phyloP scores from a whole-genome alignment of 2,888 invertebrate genomes.

The Lycia hirtaria region DNA sequence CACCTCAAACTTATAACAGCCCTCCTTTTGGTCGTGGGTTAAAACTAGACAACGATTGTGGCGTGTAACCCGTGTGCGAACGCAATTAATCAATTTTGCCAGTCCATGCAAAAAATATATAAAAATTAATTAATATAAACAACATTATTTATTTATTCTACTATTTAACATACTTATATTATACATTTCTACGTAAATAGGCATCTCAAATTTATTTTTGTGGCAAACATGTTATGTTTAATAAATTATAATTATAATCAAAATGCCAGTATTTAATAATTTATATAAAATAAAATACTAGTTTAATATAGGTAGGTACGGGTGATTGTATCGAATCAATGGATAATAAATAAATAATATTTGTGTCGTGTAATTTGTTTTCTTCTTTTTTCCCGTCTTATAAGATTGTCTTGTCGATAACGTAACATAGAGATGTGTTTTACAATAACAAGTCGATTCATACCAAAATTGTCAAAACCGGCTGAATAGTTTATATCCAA shows the following conservation, averaged over 20 bases:
- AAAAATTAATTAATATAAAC: no score
- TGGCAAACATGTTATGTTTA: constrained; percentile 1
- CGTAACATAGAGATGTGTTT: not conserved
- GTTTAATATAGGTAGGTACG: constrained; percentile 47
- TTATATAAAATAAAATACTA: constrained; percentile 22
- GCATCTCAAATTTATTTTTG: not conserved
- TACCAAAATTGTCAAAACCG: no score
- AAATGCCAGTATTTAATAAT: constrained; percentile 36
- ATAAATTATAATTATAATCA: not conserved
- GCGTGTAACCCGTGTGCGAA: no score
- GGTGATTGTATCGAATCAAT: constrained; percentile 59
- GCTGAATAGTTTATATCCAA: no score
- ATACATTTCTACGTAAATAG: not conserved
- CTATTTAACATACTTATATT: no score
- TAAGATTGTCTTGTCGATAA: not conserved
- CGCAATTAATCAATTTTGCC: no score
- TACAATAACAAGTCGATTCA: no score
- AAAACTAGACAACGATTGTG: no score
- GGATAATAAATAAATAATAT: constrained; percentile 53
- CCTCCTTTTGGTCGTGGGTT: no score
- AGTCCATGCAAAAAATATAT: no score
- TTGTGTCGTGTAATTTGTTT: constrained; percentile 56
- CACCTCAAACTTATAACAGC: no score
- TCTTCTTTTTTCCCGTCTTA: constrained; percentile 32
- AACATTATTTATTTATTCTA: no score